A percentile compares a stretch with the other conserved stretches of the same genome.
phyloP scores from a whole-genome alignment of 2,797 vertebrate genomes.

The Aulostomus chinensis region DNA sequence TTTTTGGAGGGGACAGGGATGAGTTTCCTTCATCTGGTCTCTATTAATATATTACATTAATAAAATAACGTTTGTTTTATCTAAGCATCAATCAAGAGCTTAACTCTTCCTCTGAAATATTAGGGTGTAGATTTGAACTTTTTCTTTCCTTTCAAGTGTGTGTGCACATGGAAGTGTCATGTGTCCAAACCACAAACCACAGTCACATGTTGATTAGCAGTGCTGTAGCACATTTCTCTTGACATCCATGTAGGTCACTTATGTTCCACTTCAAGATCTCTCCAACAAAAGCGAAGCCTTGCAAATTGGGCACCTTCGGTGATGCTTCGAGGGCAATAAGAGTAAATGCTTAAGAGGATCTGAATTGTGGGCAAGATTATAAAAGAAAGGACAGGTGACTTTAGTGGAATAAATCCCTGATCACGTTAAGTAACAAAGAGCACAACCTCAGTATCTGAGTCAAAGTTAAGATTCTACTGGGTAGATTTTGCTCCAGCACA shows the following conservation, averaged over 20 bases:
- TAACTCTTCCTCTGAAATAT: no score
- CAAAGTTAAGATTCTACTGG: no score
- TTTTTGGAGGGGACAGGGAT: no score
- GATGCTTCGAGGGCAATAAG: background rate
- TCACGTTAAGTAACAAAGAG: background rate
- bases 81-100: no score
- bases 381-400: background rate
- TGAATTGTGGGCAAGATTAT: background rate
- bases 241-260: constrained; percentile 39
- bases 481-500: no score
- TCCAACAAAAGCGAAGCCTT: background rate
- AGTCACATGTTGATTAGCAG: constrained; percentile 32
- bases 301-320: constrained; percentile 5
- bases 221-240: constrained; percentile 35
- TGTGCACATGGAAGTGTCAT: constrained; percentile 3
- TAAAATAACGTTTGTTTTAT: no score
- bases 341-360: background rate
- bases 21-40: no score
- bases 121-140: no score
- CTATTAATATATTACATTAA: no score
- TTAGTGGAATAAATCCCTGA: background rate
- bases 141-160: no score
- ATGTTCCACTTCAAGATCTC: constrained; percentile 3
- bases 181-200: constrained; percentile 11
- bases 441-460: no score